Percentiles rank a stretch among this genome's conserved stretches.
These are phyloP conservation scores for Pollachius pollachius DNA, from an alignment of 2,113 vertebrate genomes.

Conservation along the genomic window DNA sequence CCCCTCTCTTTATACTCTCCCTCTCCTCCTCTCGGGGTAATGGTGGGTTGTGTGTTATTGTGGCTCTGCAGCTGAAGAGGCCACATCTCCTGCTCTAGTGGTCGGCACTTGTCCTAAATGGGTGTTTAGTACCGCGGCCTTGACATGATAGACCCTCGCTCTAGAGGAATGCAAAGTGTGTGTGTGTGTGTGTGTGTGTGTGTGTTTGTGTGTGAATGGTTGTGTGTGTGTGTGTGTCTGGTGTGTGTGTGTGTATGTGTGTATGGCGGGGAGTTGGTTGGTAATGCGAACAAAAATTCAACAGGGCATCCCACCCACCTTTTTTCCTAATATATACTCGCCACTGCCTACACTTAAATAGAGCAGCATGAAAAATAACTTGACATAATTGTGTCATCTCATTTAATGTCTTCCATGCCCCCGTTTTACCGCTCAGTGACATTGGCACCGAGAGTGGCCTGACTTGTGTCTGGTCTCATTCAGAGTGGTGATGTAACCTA, in stretches of 20 bases:
- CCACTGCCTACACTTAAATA: too few species aligned
- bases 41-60: conserved; percentile 65
- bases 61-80: conserved; percentile 58
- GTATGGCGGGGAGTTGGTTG: background rate
- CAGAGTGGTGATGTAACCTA: too few species aligned
- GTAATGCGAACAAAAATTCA: background rate
- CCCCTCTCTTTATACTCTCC: conserved; percentile 22
- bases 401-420: too few species aligned
- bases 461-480: too few species aligned
- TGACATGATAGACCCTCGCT: conserved; percentile 53
- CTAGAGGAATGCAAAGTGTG: conserved; percentile 45
- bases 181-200: conserved; percentile 25
- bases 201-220: conserved; percentile 10
- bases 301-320: background rate
- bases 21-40: conserved; percentile 38
- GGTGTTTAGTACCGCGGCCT: conserved; percentile 50
- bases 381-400: too few species aligned
- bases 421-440: too few species aligned
- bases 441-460: too few species aligned
- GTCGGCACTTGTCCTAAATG: conserved; percentile 61
- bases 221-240: background rate
- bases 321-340: too few species aligned
- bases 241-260: conserved; percentile 2
- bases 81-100: conserved; percentile 55
- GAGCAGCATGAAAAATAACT: too few species aligned